These are phyloP conservation scores for honey bee (Apis mellifera) DNA, from an alignment of 1,140 invertebrate genomes.

Conservation along the genomic window DNA sequence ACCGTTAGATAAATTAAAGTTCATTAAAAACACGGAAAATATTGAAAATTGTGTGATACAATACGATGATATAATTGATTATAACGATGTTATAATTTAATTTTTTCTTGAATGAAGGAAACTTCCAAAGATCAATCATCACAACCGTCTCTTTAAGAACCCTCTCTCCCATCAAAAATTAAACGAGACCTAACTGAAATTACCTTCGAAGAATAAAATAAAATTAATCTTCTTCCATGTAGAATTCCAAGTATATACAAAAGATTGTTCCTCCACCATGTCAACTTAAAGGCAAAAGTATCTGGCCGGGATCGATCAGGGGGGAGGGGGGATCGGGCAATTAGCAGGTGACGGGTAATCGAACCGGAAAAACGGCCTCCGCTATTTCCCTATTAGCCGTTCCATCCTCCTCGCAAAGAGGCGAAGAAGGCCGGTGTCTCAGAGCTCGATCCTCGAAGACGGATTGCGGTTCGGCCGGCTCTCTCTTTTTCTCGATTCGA, in stretches of 20 bases:
- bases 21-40: too few species aligned
- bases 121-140: too few species aligned
- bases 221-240: too few species aligned
- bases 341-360: slow-evolving; percentile 49
- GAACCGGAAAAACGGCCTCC: slow-evolving; percentile 58
- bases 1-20: too few species aligned
- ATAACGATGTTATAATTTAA: too few species aligned
- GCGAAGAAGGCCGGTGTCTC: not conserved
- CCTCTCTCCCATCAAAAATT: too few species aligned
- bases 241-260: not conserved
- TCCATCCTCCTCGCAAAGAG: not conserved
- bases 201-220: not conserved
- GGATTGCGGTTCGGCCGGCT: not conserved
- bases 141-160: too few species aligned
- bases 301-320: not conserved
- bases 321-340: not conserved
- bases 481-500: slow-evolving; percentile 77
- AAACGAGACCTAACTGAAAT: not conserved
- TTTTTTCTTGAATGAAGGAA: too few species aligned
- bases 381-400: slow-evolving; percentile 51
- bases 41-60: too few species aligned
- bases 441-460: slow-evolving; percentile 3
- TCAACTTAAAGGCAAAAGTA: too few species aligned
- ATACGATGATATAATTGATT: too few species aligned
- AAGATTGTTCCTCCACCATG: not conserved